Evolutionary conservation across 2,113 vertebrate genomes (phyloP), one percentile per base, ranked within the genome.

Genomic region (Chinchilla lanigera): DNA sequence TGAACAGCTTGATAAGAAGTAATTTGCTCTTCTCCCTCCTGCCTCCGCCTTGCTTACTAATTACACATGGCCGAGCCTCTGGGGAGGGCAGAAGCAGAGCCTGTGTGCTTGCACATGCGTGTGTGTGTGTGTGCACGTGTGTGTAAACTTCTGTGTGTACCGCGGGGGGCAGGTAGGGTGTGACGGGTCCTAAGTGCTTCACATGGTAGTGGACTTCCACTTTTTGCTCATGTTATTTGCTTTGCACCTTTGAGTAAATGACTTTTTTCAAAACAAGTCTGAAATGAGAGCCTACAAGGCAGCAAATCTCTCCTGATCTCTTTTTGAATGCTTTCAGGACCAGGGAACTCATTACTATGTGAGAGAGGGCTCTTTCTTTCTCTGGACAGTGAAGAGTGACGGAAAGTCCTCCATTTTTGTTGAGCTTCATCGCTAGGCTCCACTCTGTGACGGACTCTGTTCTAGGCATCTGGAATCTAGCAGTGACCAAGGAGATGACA

Each of bases 141-240:
- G 2, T 28, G 24, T 41, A 24, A 8, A 41, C 5, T 56, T 81
- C 52, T 58, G 19, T 54, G 44, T 86, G 20, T 9, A 8, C 2
- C 2, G 88, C 10, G 17, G 3, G 13, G 41, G 6, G 3, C 2
- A 63, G 12, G 26, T 24, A 24, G 9, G 10, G 10, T 50, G 2
- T 3, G 12, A n/a, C 0, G 12, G 0, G 7, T 44, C 41, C 75
- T 80, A 24, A 78, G 3, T 26, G 14, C 28, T 13, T 60, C 50
- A 60, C 10, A 24, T 7, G 2, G 3, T 44, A 28, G 81, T 77
- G 14, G 13, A 52, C 14, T 90, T 84, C 30, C 10, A 47, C 41
- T 41, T 56, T 77, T 90, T 56, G 8, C 26, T 92, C 26, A 24
- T 78, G 44, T 50, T 26, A 71, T 86, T 91, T 88, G 69, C 38